Conservation (phyloP, 2,888 invertebrate genomes). For the Herminia tarsipennalis region DNA sequence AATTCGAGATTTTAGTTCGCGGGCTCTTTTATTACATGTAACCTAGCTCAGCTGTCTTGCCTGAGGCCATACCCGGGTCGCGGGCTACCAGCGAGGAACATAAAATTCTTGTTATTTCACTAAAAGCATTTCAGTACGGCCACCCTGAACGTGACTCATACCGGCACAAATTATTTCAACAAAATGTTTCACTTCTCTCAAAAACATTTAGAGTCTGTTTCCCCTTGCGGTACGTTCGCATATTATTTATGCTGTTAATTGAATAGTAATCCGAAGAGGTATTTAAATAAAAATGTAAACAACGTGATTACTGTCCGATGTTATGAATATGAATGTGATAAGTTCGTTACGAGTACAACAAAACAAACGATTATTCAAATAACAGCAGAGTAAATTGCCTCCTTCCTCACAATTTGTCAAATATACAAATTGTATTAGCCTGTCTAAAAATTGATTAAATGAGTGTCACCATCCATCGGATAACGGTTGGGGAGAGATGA, state of each 20-base stretch:
- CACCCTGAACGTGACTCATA: conserved; percentile 32
- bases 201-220: conserved; percentile 25
- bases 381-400: conserved; percentile 11
- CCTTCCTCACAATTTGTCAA: conserved; percentile 49
- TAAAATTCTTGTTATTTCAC: conserved; percentile 60
- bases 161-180: conserved; percentile 41
- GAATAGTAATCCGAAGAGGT: conserved; percentile 20
- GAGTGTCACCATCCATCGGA: conserved; percentile 48
- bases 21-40: conserved; percentile 12
- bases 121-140: conserved; percentile 57
- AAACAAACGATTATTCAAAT: conserved; percentile 8
- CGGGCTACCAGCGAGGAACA: conserved; percentile 21
- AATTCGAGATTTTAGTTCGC: conserved; percentile 9
- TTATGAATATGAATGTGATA: no score
- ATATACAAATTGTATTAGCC: conserved; percentile 53
- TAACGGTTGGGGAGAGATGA: conserved; percentile 48
- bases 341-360: neutral
- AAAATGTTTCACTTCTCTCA: conserved; percentile 36
- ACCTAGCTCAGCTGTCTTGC: conserved; percentile 21
- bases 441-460: conserved; percentile 61
- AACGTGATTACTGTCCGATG: neutral
- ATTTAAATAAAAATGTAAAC: conserved; percentile 9
- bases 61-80: conserved; percentile 13
- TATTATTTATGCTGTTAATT: conserved; percentile 14
- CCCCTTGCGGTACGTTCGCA: conserved; percentile 19